These are phyloP conservation scores for Macrotus californicus DNA, from an alignment of 2,113 vertebrate genomes.

Conservation along the genomic window DNA sequence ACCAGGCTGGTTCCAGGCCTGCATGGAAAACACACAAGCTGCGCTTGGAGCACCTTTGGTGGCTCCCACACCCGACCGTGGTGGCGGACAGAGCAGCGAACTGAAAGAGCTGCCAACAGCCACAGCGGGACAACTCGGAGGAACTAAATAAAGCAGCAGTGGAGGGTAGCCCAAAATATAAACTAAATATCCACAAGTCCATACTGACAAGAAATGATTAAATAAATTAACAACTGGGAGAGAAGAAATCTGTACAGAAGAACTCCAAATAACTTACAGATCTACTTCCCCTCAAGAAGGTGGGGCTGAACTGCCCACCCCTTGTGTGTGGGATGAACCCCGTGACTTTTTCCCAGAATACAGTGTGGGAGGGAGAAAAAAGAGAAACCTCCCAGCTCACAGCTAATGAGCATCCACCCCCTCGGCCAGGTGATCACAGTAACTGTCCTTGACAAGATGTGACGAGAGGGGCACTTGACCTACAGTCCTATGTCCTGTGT, in stretches of 20 bases:
- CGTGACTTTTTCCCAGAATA: not conserved
- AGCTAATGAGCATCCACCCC: not conserved
- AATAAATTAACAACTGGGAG: not conserved
- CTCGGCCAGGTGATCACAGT: not conserved
- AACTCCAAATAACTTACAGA: not conserved
- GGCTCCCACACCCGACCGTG: not conserved
- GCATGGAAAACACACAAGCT: not conserved
- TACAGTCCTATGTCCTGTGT: not conserved
- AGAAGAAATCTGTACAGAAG: not conserved
- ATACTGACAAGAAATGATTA: not conserved
- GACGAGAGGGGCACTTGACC: not conserved
- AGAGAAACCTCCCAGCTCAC: not conserved
- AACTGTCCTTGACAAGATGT: not conserved
- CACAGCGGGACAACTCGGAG: not conserved
- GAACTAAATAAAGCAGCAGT: not conserved
- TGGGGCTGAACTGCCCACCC: not conserved
- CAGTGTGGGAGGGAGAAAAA: too few species aligned
- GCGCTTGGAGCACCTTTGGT: too few species aligned
- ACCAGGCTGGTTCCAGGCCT: not conserved
- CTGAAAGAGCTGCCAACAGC: not conserved
- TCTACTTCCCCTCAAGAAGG: not conserved
- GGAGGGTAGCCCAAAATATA: too few species aligned
- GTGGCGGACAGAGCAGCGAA: not conserved
- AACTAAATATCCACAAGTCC: not conserved
- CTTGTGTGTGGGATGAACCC: fast-evolving